A percentile compares a stretch with the other conserved stretches of the same genome.
phyloP scores from a whole-genome alignment of 1,140 invertebrate genomes.

The Magallana angulata region DNA sequence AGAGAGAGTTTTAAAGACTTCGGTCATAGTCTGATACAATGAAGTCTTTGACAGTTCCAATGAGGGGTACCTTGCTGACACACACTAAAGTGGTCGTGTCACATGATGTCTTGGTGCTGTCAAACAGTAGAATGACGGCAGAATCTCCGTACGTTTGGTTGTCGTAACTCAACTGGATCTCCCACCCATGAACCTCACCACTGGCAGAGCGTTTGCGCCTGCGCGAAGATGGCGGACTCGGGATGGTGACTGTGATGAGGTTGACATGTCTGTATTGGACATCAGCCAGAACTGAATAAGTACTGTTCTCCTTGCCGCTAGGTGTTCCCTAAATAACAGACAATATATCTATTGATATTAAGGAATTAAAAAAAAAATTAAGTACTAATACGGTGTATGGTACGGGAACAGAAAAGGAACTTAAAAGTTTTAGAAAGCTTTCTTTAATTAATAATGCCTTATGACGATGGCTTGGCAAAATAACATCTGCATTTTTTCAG shows the following conservation, averaged over 20 bases:
- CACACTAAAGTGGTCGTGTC: background rate
- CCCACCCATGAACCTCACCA: background rate
- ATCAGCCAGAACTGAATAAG: background rate
- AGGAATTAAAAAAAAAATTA: too few species aligned
- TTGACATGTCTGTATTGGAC: background rate
- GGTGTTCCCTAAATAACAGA: background rate
- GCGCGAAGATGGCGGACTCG: background rate
- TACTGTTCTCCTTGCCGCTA: background rate
- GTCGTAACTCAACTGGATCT: background rate
- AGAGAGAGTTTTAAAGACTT: too few species aligned
- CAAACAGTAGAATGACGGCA: slow-evolving; percentile 3
- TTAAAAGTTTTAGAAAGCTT: too few species aligned
- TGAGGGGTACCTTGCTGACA: background rate
- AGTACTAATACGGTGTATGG: too few species aligned
- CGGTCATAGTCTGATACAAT: too few species aligned
- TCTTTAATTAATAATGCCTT: too few species aligned
- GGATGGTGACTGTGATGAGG: slow-evolving; percentile 7
- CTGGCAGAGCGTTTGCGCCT: slow-evolving; percentile 5
- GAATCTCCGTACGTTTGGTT: background rate
- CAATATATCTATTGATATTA: too few species aligned
- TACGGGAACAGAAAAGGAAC: too few species aligned
- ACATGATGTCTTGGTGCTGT: background rate
- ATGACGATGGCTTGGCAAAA: too few species aligned
- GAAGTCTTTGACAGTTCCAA: too few species aligned
- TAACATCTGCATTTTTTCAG: too few species aligned